These are phyloP conservation scores for Polypedilum pembai DNA, from an alignment of 1,140 invertebrate species.

Conservation along the genomic window DNA sequence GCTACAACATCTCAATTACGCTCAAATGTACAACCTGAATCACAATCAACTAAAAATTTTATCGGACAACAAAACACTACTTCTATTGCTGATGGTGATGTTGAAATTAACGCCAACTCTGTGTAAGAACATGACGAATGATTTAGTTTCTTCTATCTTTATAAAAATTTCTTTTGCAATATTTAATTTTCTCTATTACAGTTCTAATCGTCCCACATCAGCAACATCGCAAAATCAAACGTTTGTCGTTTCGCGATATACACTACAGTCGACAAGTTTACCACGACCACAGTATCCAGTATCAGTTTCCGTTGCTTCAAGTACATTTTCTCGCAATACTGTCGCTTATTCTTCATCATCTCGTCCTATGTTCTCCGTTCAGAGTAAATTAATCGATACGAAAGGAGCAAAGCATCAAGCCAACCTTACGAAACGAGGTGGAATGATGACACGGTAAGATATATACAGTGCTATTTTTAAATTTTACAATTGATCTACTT, in stretches of 20 bases:
- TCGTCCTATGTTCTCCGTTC: conserved; percentile 32
- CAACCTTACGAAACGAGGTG: conserved; percentile 49
- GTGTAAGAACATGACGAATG: background rate
- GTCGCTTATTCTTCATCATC: conserved; percentile 37
- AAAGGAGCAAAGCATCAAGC: conserved; percentile 66
- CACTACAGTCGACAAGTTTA: conserved; percentile 62
- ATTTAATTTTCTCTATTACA: background rate
- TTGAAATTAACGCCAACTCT: background rate
- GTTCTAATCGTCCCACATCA: background rate
- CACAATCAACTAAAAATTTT: background rate
- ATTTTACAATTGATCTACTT: background rate
- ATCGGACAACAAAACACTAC: background rate
- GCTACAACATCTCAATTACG: conserved; percentile 32
- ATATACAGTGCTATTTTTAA: conserved; percentile 11
- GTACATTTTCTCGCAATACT: conserved; percentile 36
- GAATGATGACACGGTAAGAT: conserved; percentile 30
- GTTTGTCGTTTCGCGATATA: conserved; percentile 52
- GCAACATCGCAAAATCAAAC: conserved; percentile 30
- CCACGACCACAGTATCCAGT: conserved; percentile 64
- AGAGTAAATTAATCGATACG: conserved; percentile 50
- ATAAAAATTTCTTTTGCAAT: no score
- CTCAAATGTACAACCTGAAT: conserved; percentile 28
- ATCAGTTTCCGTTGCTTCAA: conserved; percentile 41
- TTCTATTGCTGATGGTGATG: background rate
- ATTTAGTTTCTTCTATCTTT: background rate